Evolutionary conservation across 2,797 vertebrate genomes (phyloP).

Genomic region (Ara ararauna): DNA sequence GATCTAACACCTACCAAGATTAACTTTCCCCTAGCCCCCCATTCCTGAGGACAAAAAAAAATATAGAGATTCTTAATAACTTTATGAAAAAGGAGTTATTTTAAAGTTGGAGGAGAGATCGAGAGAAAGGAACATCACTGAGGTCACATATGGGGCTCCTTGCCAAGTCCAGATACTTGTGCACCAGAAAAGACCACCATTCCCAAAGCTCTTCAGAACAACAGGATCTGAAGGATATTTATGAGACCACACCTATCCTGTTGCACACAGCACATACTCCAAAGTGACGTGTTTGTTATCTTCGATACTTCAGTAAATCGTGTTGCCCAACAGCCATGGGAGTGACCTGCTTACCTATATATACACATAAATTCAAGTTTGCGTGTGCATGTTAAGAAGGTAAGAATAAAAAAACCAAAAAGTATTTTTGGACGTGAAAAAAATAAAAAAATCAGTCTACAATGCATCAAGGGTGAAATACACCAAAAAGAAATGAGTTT

Average conservation of each 20-base stretch:
- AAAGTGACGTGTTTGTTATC: not conserved
- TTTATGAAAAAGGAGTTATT: not conserved
- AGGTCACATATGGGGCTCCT: not conserved
- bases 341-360: slow-evolving; percentile 34
- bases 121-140: not conserved
- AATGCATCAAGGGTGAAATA: not conserved
- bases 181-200: not conserved
- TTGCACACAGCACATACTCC: not conserved
- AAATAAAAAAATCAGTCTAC: not conserved
- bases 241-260: slow-evolving; percentile 26
- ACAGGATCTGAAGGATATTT: slow-evolving; percentile 6
- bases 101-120: not conserved
- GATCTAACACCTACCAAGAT: not conserved
- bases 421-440: not conserved
- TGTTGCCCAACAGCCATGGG: slow-evolving; percentile 26
- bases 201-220: not conserved
- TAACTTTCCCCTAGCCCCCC: not conserved
- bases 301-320: not conserved
- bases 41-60: accelerated
- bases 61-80: not conserved
- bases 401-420: not conserved
- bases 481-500: not conserved
- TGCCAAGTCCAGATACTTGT: not conserved
- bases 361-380: not conserved
- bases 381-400: not conserved